Evolutionary conservation across 2,113 vertebrate species (phyloP).

Genomic region (Notechis scutatus): DNA sequence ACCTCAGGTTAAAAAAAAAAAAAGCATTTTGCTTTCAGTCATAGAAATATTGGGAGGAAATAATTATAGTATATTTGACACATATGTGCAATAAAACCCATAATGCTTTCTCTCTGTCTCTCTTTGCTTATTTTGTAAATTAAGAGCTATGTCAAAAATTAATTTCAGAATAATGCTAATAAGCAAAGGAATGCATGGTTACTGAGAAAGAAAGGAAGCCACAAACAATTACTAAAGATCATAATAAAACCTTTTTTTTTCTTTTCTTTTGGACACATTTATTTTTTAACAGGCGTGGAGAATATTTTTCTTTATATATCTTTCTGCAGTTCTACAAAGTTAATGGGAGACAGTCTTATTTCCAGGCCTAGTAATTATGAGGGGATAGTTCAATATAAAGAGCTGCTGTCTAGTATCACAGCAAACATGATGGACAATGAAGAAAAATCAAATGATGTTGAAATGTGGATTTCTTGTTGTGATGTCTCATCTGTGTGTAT

Average conservation of each 20-base stretch:
- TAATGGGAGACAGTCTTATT: background rate
- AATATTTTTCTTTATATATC: background rate
- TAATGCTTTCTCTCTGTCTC: slow-evolving; percentile 37
- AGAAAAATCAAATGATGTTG: background rate
- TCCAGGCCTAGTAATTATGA: background rate
- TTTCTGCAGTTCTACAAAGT: background rate
- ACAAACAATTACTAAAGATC: slow-evolving; percentile 54
- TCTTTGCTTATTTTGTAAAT: slow-evolving; percentile 46
- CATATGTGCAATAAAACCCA: slow-evolving; percentile 38
- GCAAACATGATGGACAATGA: background rate
- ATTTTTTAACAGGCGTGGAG: background rate
- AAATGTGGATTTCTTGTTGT: background rate
- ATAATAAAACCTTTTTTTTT: slow-evolving; percentile 19
- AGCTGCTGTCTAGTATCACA: background rate
- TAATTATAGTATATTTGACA: background rate
- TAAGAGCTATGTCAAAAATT: slow-evolving; percentile 57
- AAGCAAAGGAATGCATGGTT: slow-evolving; percentile 52
- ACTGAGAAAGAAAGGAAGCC: slow-evolving; percentile 55
- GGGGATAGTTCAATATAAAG: background rate
- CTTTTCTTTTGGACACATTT: background rate
- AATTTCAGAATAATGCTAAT: slow-evolving; percentile 61
- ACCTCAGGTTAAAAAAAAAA: background rate
- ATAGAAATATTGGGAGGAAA: slow-evolving; percentile 10
- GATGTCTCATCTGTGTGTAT: background rate
- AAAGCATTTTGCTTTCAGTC: slow-evolving; percentile 24